Conservation (phyloP, 2,888 invertebrate genomes). For the Drosophila demipolita region DNA sequence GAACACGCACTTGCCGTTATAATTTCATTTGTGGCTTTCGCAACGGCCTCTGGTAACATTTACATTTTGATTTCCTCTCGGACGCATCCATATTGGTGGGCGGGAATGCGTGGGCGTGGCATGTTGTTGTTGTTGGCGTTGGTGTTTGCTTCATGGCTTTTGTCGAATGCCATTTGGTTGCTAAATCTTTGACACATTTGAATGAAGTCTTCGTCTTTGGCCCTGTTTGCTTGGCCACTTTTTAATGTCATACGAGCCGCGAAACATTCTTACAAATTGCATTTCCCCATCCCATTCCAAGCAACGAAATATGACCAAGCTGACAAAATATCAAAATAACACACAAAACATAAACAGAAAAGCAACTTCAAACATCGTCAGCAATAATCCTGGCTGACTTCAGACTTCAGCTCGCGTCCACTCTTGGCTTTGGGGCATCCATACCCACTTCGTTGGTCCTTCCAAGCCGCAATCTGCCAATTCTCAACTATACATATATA, state of each 20-base stretch:
- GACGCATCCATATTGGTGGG: slow-evolving; percentile 45
- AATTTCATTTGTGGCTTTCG: slow-evolving; percentile 70
- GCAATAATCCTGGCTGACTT: slow-evolving; percentile 44
- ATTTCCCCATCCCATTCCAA: slow-evolving; percentile 32
- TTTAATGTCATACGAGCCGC: slow-evolving; percentile 53
- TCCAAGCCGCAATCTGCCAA: not conserved
- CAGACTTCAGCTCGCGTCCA: slow-evolving; percentile 15
- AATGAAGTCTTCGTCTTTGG: slow-evolving; percentile 35
- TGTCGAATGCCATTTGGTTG: slow-evolving; percentile 53
- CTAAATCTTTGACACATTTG: slow-evolving; percentile 52
- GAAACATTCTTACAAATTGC: slow-evolving; percentile 72
- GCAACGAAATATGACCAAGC: slow-evolving; percentile 8
- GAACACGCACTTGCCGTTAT: slow-evolving; percentile 56
- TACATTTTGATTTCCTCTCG: slow-evolving; percentile 77
- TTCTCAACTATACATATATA: slow-evolving; percentile 24
- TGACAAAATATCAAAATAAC: slow-evolving; percentile 3
- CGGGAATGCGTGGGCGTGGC: not conserved
- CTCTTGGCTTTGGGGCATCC: slow-evolving; percentile 1
- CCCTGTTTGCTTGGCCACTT: slow-evolving; percentile 26
- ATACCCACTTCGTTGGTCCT: not conserved
- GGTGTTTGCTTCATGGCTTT: slow-evolving; percentile 43
- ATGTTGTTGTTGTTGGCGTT: slow-evolving; percentile 10
- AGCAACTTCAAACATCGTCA: slow-evolving; percentile 54
- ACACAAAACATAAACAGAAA: not conserved
- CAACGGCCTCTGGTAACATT: slow-evolving; percentile 62